phyloP scores from a whole-genome alignment of 2,113 vertebrate species.

The Phoenicopterus ruber region DNA sequence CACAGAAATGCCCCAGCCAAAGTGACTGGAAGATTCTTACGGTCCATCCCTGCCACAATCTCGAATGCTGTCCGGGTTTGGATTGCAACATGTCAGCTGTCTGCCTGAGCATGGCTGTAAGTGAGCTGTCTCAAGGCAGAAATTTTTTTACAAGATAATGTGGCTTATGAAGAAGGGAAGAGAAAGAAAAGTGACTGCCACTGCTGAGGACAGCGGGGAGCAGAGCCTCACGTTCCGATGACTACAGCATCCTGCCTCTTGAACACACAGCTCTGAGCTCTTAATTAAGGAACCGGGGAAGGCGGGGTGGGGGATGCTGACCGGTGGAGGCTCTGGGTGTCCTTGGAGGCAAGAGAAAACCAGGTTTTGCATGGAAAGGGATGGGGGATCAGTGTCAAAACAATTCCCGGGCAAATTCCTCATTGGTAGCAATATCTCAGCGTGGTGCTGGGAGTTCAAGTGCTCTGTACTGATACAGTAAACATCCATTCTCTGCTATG shows the following conservation, averaged over 20 bases:
- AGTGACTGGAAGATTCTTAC: neutral
- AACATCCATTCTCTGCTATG: neutral
- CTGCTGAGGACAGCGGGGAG: neutral
- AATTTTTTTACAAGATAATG: constrained; percentile 28
- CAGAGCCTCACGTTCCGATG: neutral
- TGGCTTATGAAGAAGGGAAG: neutral
- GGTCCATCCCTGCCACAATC: neutral
- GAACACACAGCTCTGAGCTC: neutral
- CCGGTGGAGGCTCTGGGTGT: neutral
- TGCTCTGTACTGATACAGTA: neutral
- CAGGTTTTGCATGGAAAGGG: neutral
- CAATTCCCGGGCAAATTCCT: neutral
- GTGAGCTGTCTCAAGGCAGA: constrained; percentile 22
- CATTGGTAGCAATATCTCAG: neutral
- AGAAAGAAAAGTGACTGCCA: neutral
- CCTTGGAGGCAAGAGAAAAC: neutral
- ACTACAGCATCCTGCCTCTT: neutral
- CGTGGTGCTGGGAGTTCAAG: neutral
- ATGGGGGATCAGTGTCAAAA: neutral
- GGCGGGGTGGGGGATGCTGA: neutral
- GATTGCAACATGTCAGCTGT: neutral
- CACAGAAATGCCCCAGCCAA: neutral
- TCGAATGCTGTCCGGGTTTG: neutral
- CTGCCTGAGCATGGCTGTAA: neutral
- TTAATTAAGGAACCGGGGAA: neutral